Evolutionary conservation across 1,140 invertebrate genomes (phyloP), one percentile per base, ranked within the genome.

Genomic region (Diabrotica virgifera): DNA sequence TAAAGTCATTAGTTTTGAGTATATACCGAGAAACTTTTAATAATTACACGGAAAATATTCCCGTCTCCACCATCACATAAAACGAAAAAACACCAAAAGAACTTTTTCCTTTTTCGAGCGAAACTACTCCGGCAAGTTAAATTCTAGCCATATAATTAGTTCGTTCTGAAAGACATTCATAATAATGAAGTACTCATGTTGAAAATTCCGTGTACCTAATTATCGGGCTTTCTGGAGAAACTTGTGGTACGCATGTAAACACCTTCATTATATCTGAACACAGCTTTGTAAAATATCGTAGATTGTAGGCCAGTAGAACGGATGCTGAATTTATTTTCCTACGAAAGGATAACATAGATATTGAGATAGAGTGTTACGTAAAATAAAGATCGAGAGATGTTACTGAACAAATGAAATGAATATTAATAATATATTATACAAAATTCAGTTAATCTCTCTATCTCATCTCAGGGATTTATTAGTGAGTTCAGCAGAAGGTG

Each of bases 221-320:
- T 70, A 70, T 70, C 65, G 67, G 52, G 57, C 65, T 63, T 59
- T 70, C 54, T 63, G 52, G 52, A 53, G 57, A 67, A 69, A 51
- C 55, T 63, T 59, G 52, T 65, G 65, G 65, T 70, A 63, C 68
- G 68, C 68, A 70, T 70, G 68, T 70, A 70, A 70, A 70, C 65
- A 67, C 62, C 68, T 65, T 70, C 68, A 70, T 70, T 70, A 70
- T 67, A 67, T 63, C 65, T 64, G 59, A 65, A 62, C 59, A 64
- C 37, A 58, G 62, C 65, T 70, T 67, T 64, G 65, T 70, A 59
- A 70, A 70, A 70, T 70, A 70, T 70, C 59, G 68, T 62, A 10
- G n/a, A n/a, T 46, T 8, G 40, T 46, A 5, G n/a, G 40, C n/a
- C n/a, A 46, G n/a, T 46, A 5, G 40, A 46, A 8, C 40, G n/a